Percentiles rank a stretch among this genome's conserved stretches.
phyloP scores from a whole-genome alignment of 1,140 invertebrate genomes.

The Papilio xuthus region DNA sequence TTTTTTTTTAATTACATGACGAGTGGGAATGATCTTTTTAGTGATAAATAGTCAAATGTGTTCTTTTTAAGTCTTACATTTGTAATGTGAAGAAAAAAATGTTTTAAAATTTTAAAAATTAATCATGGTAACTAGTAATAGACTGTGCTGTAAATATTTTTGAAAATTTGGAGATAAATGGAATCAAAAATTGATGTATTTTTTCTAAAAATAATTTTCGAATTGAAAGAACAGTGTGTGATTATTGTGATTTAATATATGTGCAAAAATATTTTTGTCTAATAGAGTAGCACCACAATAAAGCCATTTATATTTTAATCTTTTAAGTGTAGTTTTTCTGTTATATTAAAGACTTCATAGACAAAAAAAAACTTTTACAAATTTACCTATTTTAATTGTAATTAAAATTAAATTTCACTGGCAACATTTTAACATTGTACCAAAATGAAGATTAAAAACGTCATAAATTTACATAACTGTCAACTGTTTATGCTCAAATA shows the following conservation, averaged over 20 bases:
- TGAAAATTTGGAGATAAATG: slow-evolving; percentile 54
- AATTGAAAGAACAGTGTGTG: slow-evolving; percentile 47
- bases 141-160: slow-evolving; percentile 68
- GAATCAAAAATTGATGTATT: slow-evolving; percentile 67
- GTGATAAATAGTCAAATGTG: slow-evolving; percentile 71
- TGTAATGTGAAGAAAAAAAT: slow-evolving; percentile 40
- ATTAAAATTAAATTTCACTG: background rate
- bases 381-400: background rate
- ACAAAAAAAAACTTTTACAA: slow-evolving; percentile 23
- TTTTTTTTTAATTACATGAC: slow-evolving; percentile 31
- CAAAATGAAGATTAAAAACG: background rate
- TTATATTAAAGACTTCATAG: slow-evolving; percentile 41
- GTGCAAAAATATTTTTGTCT: slow-evolving; percentile 57
- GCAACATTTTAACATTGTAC: background rate
- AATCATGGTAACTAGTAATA: slow-evolving; percentile 48
- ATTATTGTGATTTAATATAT: slow-evolving; percentile 49
- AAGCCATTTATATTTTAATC: slow-evolving; percentile 43
- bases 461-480: background rate
- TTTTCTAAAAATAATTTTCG: slow-evolving; percentile 72
- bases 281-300: slow-evolving; percentile 54
- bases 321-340: slow-evolving; percentile 34
- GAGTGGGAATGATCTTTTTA: slow-evolving; percentile 47
- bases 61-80: slow-evolving; percentile 60
- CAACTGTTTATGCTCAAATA: background rate
- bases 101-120: slow-evolving; percentile 49